Conservation (phyloP, 2,113 vertebrate genomes). For the Ochotona curzoniae region DNA sequence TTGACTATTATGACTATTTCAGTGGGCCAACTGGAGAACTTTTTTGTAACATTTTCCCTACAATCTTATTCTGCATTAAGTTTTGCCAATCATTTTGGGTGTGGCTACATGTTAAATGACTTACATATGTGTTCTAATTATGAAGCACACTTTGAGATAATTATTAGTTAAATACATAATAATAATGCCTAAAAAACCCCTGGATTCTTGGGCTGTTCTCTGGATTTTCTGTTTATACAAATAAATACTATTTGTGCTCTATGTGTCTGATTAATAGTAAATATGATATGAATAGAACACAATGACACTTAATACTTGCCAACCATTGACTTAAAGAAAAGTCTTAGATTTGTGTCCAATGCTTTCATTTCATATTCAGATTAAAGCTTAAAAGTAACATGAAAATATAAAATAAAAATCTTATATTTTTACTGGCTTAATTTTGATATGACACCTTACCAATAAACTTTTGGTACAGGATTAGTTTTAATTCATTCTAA, state of each 20-base stretch:
- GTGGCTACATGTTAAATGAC: constrained; percentile 52
- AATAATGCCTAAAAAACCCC: constrained; percentile 43
- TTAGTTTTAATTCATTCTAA: constrained; percentile 73
- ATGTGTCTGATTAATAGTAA: neutral
- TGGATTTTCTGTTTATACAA: neutral
- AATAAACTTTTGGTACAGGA: constrained; percentile 74
- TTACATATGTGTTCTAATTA: constrained; percentile 59
- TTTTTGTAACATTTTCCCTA: constrained; percentile 51
- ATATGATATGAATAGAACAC: neutral
- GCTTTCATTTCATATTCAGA: constrained; percentile 62
- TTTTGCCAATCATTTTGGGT: constrained; percentile 63
- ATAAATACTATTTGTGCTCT: neutral
- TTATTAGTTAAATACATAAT: constrained; percentile 54
- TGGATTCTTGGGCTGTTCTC: neutral
- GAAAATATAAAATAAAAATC: constrained; percentile 49
- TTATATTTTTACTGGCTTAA: constrained; percentile 58
- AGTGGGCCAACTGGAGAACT: constrained; percentile 40
- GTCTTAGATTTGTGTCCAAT: neutral
- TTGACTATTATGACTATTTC: neutral
- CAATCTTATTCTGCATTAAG: constrained; percentile 40
- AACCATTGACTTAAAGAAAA: neutral
- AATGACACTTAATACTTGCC: neutral
- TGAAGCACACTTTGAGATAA: constrained; percentile 63
- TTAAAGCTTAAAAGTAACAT: constrained; percentile 41
- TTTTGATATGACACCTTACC: constrained; percentile 78